phyloP scores from a whole-genome alignment of 2,797 vertebrate species.

The Myotis planiceps region DNA sequence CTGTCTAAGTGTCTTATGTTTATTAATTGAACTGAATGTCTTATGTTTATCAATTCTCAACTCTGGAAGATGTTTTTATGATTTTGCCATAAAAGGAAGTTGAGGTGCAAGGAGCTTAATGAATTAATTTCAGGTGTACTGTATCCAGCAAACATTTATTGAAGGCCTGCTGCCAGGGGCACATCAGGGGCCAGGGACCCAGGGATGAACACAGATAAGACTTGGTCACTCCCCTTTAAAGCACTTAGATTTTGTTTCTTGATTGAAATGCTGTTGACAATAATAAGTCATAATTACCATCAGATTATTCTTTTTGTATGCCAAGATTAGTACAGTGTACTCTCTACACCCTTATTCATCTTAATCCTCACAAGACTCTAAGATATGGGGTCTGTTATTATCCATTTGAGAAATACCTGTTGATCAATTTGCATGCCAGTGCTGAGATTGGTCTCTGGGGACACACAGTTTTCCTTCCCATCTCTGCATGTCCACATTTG shows the following conservation, averaged over 20 bases:
- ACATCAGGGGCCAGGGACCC: not conserved
- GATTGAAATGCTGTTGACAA: not conserved
- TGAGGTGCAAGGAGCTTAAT: not conserved
- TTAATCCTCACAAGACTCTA: not conserved
- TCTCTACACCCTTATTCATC: not conserved
- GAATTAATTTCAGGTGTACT: not conserved
- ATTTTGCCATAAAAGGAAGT: conserved; percentile 24
- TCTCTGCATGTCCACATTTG: not conserved
- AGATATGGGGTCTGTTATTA: not conserved
- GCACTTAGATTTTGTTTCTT: not conserved
- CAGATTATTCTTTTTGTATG: not conserved
- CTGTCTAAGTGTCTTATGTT: not conserved
- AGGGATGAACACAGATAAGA: not conserved
- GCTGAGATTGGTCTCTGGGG: not conserved
- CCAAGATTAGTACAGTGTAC: not conserved
- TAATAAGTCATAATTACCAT: not conserved
- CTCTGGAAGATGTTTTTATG: not conserved
- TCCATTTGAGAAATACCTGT: not conserved
- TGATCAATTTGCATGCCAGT: not conserved
- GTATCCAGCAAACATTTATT: not conserved
- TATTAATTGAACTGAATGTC: not conserved
- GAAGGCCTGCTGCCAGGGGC: not conserved
- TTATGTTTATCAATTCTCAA: not conserved
- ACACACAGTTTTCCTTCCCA: not conserved
- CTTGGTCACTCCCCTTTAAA: not conserved